Base-by-base conservation (phyloP, 1,140 invertebrate species). In the Bombus confusus region DNA sequence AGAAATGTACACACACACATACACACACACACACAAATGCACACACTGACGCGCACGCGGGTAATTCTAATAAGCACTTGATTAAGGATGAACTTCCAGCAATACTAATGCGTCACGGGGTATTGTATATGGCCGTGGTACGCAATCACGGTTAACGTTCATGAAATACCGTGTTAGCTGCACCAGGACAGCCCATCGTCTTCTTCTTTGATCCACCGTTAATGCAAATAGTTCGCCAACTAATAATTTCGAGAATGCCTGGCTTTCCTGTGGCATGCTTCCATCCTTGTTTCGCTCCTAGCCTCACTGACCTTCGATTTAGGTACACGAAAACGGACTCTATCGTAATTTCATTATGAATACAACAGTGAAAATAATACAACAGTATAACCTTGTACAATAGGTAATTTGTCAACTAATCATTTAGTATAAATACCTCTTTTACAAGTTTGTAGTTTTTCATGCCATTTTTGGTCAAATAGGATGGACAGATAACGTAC, bases 31-130 rank as follows among this genome's bases (percentile, higher is more conserved):
- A 59, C 84, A n/a, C 39, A 6, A 39, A 3, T 22, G 28, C 47
- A 52, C 47, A 28, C 10, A 13, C 22, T 39, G n/a, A 62, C 86
- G 74, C 75, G 43, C 79, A 66, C 62, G 66, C 15, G 69, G 52
- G 34, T 88, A 81, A 90, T 90, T 87, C 82, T 87, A 87, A 89
- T 89, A 90, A 89, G 84, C 86, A 89, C 77, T 89, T 84, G 88
- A 89, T 90, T 90, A 90, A 89, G 66, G 66, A 15, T 37, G 68
- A 87, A 90, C 80, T 90, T 90, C 52, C 74, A 73, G n/a, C 37
- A 76, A 83, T 81, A 71, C 77, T 78, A 81, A 84, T 64, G 88
- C 66, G 83, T 77, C 34, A 71, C 37, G 72, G 39, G 72, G 39
- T 76, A 62, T 86, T 86, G 62, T 79, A 41, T 41, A 88, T 25